These are phyloP conservation scores for Cirrhinus molitorella DNA, from an alignment of 2,797 vertebrate genomes.

Conservation along the genomic window DNA sequence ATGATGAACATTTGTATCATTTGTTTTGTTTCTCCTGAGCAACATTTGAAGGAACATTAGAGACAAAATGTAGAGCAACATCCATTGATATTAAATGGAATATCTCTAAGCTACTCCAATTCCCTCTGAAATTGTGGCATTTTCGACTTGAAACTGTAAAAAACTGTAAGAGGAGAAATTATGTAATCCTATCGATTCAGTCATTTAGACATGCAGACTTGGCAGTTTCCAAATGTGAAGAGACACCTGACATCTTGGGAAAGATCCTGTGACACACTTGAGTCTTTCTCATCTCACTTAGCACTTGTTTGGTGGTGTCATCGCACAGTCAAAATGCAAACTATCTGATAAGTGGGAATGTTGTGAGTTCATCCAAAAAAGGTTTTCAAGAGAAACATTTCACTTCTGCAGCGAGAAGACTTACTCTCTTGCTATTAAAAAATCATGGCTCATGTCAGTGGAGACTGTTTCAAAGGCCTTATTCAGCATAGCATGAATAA, in stretches of 20 bases:
- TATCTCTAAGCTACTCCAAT: background rate
- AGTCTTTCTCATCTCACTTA: slow-evolving; percentile 42
- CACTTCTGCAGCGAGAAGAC: slow-evolving; percentile 29
- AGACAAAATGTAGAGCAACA: background rate
- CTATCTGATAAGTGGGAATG: slow-evolving; percentile 37
- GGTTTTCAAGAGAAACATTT: slow-evolving; percentile 40
- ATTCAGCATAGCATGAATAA: slow-evolving; percentile 59
- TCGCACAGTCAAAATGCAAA: slow-evolving; percentile 38
- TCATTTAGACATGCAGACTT: slow-evolving; percentile 1
- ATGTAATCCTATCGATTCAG: background rate
- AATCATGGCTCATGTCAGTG: slow-evolving; percentile 54
- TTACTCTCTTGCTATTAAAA: slow-evolving; percentile 49
- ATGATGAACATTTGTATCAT: background rate
- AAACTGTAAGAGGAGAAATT: background rate
- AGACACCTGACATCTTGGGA: slow-evolving; percentile 38
- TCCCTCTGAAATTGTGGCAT: too few relatives aligned
- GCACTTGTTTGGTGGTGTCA: slow-evolving; percentile 37
- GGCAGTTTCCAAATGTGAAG: slow-evolving; percentile 39
- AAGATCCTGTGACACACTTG: slow-evolving; percentile 23
- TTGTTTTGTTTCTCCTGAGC: background rate
- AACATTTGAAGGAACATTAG: background rate
- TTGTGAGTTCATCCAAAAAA: background rate
- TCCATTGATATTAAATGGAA: background rate
- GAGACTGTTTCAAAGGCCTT: slow-evolving; percentile 56
- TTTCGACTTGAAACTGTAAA: background rate